Base-by-base conservation (phyloP, 2,888 invertebrate species). In the Pyrrhosoma nymphula region DNA sequence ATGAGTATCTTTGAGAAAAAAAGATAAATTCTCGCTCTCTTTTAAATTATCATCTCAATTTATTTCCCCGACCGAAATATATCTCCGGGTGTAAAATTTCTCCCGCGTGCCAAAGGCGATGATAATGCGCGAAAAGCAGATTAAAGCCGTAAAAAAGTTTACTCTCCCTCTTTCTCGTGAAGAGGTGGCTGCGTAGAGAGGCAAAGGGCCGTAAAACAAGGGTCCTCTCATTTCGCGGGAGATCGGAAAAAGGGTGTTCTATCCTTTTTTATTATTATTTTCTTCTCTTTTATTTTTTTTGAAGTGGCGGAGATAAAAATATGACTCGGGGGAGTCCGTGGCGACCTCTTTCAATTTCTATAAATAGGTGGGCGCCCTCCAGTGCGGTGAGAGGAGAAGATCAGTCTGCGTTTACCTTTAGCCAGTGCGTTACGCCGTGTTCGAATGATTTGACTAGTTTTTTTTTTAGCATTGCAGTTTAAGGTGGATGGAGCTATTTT, bases 331-430 rank as follows among this genome's bases (percentile, higher is more conserved):
- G 20, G 82, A 82, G 23, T 82, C 82, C 30, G 82, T 16, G 82
- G 82, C 82, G 82, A 82, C 82, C 82, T 82, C 82, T 82, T 82
- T 82, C 35, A 18, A 82, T 82, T 82, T 35, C 82, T 82, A 82
- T 35, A 35, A 82, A 35, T 82, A 82, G 82, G n/a, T n/a, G n/a
- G n/a, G 14, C 82, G 35, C 35, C 82, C 82, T 35, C 35, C 82
- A 18, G 16, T 16, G 60, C 82, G 0, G 82, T 18, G 82, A 35
- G 82, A 10, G 4, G 35, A n/a, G 82, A 82, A 35, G 12, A 26
- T 82, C 82, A 35, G 82, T n/a, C 69, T n/a, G 82, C 82, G 82
- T 16, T 8, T 26, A 35, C 82, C 82, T 47, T 47, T 47, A 47
- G 47, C 47, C 47, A 4, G 4, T 8, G 47, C 47, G 47, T 47